Conservation (phyloP, 2,797 vertebrate genomes). For the Geotrypetes seraphini region DNA sequence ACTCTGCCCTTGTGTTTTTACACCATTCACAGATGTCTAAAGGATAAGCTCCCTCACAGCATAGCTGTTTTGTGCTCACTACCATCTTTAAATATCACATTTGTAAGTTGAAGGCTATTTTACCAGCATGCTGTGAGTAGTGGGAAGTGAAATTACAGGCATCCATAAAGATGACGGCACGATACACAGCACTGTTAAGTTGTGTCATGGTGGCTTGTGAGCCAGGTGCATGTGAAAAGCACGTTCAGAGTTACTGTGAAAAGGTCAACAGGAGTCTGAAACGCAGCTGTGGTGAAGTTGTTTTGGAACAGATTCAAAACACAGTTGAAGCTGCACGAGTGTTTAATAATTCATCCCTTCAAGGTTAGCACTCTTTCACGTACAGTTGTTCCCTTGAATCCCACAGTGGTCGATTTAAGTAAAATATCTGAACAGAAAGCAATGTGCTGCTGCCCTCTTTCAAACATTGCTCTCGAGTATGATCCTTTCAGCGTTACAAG, state of each 20-base stretch:
- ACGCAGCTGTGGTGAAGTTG: slow-evolving; percentile 5
- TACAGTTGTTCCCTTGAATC: not conserved
- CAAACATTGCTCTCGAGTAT: slow-evolving; percentile 19
- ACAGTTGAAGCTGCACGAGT: slow-evolving; percentile 8
- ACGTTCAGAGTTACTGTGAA: slow-evolving; percentile 5
- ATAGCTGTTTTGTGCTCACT: no score
- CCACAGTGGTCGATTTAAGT: no score
- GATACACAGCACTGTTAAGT: not conserved
- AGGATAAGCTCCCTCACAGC: no score
- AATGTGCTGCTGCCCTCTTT: slow-evolving; percentile 11
- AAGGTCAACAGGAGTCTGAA: slow-evolving; percentile 14
- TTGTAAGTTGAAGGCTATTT: no score
- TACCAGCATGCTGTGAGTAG: no score
- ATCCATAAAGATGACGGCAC: rapidly evolving
- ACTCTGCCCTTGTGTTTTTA: no score
- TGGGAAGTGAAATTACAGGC: no score
- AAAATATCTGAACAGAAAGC: slow-evolving; percentile 11
- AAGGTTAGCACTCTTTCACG: slow-evolving; percentile 9
- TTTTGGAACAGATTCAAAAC: slow-evolving; percentile 11
- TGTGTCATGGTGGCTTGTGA: slow-evolving; percentile 12
- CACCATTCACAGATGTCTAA: no score
- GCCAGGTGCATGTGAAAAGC: slow-evolving; percentile 4
- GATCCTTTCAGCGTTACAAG: slow-evolving; percentile 13
- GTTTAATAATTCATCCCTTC: slow-evolving; percentile 15
- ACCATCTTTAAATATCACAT: no score